Evolutionary conservation across 2,888 invertebrate genomes (phyloP).

Genomic region (Helobdella robusta): DNA sequence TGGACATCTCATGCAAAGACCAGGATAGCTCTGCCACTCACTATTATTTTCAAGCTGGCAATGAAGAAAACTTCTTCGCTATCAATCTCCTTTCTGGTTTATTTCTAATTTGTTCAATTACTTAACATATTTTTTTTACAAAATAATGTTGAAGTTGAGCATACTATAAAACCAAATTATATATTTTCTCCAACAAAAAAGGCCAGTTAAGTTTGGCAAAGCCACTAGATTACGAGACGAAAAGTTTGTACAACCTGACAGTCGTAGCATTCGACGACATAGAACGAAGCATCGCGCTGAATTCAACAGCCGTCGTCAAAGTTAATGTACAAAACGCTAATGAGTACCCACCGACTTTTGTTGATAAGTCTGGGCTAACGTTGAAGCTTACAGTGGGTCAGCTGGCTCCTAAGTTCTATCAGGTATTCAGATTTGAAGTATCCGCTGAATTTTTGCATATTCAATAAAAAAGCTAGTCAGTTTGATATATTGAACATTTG

Average conservation of each 20-base stretch:
- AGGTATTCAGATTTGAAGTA: not conserved
- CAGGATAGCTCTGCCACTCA: not conserved
- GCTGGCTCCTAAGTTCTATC: not conserved
- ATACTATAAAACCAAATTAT: not conserved
- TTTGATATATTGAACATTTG: not conserved
- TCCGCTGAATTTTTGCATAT: too few relatives aligned
- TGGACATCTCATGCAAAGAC: not conserved
- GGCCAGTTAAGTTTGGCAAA: not conserved
- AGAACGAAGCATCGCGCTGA: not conserved
- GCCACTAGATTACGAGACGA: not conserved
- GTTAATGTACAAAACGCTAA: not conserved
- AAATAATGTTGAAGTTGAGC: not conserved
- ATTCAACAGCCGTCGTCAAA: not conserved
- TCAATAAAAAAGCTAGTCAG: not conserved
- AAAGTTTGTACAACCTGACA: not conserved
- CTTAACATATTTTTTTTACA: not conserved
- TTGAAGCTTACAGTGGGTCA: not conserved
- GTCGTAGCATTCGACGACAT: not conserved
- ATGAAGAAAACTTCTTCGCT: too few relatives aligned
- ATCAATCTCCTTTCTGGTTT: too few relatives aligned
- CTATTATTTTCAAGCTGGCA: too few relatives aligned
- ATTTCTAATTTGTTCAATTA: too few relatives aligned
- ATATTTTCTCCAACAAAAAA: too few relatives aligned
- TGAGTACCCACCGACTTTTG: conserved; percentile 13
- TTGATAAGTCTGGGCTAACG: not conserved